Conservation (phyloP, 2,797 vertebrate species). For the Stomatorhinus walkeri region DNA sequence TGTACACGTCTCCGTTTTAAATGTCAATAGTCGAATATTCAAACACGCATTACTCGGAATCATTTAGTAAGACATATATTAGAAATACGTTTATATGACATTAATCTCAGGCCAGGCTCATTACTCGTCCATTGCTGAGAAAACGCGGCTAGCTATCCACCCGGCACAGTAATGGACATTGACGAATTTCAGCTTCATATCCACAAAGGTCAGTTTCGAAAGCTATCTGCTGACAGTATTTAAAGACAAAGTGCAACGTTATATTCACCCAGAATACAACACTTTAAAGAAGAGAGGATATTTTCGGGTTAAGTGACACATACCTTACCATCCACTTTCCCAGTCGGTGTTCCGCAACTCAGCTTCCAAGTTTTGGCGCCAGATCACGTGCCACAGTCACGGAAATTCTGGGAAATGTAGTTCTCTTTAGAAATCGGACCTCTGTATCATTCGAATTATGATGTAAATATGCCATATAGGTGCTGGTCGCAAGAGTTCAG, state of each 20-base stretch:
- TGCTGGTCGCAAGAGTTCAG: not conserved
- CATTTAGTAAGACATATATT: not conserved
- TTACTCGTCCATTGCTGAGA: not conserved
- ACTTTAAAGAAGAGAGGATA: not conserved
- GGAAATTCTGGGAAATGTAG: conserved; percentile 21
- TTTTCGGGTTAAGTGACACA: not conserved
- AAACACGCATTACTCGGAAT: not conserved
- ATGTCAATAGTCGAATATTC: not conserved
- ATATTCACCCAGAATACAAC: not conserved
- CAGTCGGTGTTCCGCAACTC: not conserved
- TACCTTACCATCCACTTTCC: not conserved
- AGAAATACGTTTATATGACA: not conserved
- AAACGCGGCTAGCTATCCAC: not conserved
- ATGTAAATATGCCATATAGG: not conserved
- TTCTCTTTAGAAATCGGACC: not conserved
- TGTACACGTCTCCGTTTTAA: not conserved
- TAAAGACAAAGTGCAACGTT: not conserved
- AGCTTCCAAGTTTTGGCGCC: conserved; percentile 11
- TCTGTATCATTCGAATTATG: not conserved
- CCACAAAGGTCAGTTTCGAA: not conserved
- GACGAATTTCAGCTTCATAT: not conserved
- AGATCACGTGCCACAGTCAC: not conserved
- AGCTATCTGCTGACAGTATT: not conserved
- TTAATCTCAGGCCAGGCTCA: not conserved
- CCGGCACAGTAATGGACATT: not conserved